A percentile compares a stretch with the other conserved stretches of the same genome.
These are phyloP conservation scores for Drosophila meridiana DNA, from an alignment of 2,888 invertebrate species.

Conservation along the genomic window DNA sequence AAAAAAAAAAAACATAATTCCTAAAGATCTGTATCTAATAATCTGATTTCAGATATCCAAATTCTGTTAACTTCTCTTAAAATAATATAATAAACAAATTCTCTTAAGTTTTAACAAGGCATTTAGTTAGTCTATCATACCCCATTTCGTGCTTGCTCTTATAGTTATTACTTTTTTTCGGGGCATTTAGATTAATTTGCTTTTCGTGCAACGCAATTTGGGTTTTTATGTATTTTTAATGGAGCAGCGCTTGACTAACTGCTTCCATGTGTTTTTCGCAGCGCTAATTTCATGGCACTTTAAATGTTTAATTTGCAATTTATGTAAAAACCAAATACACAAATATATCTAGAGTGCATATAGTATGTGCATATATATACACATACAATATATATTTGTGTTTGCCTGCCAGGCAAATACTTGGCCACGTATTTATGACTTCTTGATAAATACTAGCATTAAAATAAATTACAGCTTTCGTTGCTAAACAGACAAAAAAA, in stretches of 20 bases:
- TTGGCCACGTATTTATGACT: slow-evolving; percentile 62
- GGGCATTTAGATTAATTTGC: slow-evolving; percentile 64
- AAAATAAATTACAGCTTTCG: slow-evolving; percentile 84
- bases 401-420: slow-evolving; percentile 45
- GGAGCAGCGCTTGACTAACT: slow-evolving; percentile 43
- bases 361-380: background rate
- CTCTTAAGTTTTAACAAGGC: too few species aligned
- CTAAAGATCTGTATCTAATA: too few species aligned
- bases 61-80: background rate
- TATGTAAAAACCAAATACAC: slow-evolving; percentile 53
- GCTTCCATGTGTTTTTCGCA: slow-evolving; percentile 64
- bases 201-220: slow-evolving; percentile 45
- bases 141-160: background rate
- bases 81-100: background rate
- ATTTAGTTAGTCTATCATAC: slow-evolving; percentile 4
- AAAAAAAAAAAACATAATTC: too few species aligned
- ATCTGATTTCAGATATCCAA: background rate
- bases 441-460: slow-evolving; percentile 84
- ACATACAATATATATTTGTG: background rate
- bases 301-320: slow-evolving; percentile 79
- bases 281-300: slow-evolving; percentile 74
- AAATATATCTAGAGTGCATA: slow-evolving; percentile 10
- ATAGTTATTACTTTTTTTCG: slow-evolving; percentile 46
- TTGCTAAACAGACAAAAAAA: slow-evolving; percentile 45
- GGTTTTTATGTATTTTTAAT: slow-evolving; percentile 76